Evolutionary conservation across 2,113 vertebrate species (phyloP).

Genomic region (Nerophis lumbriciformis): DNA sequence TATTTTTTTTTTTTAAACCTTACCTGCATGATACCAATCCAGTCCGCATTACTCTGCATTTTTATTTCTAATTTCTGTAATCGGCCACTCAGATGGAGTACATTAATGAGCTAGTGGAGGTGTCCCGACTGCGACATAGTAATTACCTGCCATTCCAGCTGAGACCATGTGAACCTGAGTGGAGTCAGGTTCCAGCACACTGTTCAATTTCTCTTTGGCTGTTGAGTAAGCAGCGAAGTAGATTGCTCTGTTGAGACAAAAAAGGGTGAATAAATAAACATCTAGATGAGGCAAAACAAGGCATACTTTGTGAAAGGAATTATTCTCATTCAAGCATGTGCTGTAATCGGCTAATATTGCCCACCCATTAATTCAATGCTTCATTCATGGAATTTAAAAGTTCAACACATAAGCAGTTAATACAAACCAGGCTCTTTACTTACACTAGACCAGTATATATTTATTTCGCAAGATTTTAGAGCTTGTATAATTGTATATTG

Average conservation of each 20-base stretch:
- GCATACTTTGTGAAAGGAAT: slow-evolving; percentile 5
- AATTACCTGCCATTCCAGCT: slow-evolving; percentile 91
- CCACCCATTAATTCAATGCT: neutral
- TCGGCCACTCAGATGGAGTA: neutral
- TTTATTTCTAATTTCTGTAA: slow-evolving; percentile 10
- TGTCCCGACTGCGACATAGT: neutral
- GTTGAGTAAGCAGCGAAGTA: slow-evolving; percentile 97
- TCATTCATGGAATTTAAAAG: too few species aligned
- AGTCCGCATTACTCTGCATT: slow-evolving; percentile 1
- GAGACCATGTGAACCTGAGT: slow-evolving; percentile 94
- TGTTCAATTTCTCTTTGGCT: slow-evolving; percentile 90
- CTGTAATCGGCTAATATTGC: neutral
- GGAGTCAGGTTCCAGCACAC: slow-evolving; percentile 86
- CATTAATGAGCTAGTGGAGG: neutral
- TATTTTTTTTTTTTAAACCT: neutral
- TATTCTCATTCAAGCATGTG: slow-evolving; percentile 1
- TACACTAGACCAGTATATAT: too few species aligned
- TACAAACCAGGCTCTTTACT: too few species aligned
- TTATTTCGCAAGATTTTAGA: too few species aligned
- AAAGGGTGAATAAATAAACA: neutral
- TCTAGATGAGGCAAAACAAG: neutral
- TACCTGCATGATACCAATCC: neutral
- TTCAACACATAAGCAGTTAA: too few species aligned
- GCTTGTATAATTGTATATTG: too few species aligned
- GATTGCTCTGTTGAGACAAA: slow-evolving; percentile 79